These are phyloP conservation scores for Tanypteryx hageni DNA, from an alignment of 2,888 invertebrate species.

Conservation along the genomic window DNA sequence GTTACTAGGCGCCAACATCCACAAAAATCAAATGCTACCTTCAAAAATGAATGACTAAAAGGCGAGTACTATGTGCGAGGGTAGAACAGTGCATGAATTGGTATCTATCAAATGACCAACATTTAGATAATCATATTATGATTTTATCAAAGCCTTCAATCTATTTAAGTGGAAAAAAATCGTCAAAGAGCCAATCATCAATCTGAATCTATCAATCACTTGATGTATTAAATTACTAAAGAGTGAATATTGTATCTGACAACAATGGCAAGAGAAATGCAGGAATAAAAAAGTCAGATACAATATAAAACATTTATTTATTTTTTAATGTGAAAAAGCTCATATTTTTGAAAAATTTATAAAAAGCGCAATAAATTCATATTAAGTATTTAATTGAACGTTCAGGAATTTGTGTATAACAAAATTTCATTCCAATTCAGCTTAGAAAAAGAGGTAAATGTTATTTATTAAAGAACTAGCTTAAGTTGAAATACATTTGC, in stretches of 20 bases:
- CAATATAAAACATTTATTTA: neutral
- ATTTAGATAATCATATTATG: neutral
- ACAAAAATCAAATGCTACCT: constrained; percentile 38
- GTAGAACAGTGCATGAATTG: constrained; percentile 59
- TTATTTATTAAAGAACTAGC: too few species aligned
- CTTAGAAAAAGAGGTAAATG: too few species aligned
- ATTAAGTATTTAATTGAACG: too few species aligned
- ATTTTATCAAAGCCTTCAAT: neutral
- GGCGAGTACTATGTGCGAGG: constrained; percentile 59
- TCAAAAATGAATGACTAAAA: constrained; percentile 4
- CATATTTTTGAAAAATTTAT: too few species aligned
- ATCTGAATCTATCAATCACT: neutral
- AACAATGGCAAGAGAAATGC: neutral
- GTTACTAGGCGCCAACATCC: constrained; percentile 47
- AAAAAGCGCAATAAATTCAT: too few species aligned
- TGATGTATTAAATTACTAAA: neutral
- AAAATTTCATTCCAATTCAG: too few species aligned
- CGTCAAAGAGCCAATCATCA: neutral
- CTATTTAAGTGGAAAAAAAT: neutral
- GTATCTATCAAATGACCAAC: neutral
- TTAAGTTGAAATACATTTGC: too few species aligned
- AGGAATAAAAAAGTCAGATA: neutral
- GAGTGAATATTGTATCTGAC: neutral
- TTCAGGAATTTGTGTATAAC: too few species aligned
- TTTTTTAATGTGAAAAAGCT: neutral